Base-by-base conservation (phyloP, 2,797 vertebrate genomes). In the Bovichtus variegatus region DNA sequence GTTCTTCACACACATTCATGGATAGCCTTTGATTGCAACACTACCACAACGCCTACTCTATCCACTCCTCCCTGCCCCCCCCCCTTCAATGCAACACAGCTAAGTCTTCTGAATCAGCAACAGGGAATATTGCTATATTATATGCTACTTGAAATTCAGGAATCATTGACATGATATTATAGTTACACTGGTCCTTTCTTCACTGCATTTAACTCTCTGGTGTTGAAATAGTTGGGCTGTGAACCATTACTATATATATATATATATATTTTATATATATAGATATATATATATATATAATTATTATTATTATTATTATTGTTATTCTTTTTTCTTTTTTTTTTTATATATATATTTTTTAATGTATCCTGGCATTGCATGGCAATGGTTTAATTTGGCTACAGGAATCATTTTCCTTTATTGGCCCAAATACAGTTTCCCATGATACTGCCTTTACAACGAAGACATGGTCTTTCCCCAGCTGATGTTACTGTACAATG, bases 71-170 rank as follows among this genome's bases (percentile, higher is more conserved):
- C 5, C 19, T 59, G 58, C 12, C 38, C 25, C 12, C 38, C 25
- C 41, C 31, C 64, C 47, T 46, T 40, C 25, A 69, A 5, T 70
- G 10, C 19, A 4, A 43, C 76, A 71, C 54, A 46, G 18, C 7
- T 11, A 4, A 43, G 25, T 38, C 43, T 38, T 47, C 9, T 47
- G 5, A 58, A 7, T 21, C 44, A 78, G 41, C 9, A 44, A 29
- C 59, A 67, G 25, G 27, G n/a, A 25, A 9, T 72, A n/a, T 62
- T 76, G 6, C 18, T 21, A 12, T 15, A 43, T 13, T 8, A 62
- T 8, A 36, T 43, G 19, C 9, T 36, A 3, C 11, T 5, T 23
- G 18, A 25, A 43, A 46, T 53, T 1, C 3, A 70, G 13, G n/a
- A n/a, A 6, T 7, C 1, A 21, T 19, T 64, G 19, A 4, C 46